phyloP scores from a whole-genome alignment of 2,888 invertebrate genomes.

The Crossocerus cetratus region DNA sequence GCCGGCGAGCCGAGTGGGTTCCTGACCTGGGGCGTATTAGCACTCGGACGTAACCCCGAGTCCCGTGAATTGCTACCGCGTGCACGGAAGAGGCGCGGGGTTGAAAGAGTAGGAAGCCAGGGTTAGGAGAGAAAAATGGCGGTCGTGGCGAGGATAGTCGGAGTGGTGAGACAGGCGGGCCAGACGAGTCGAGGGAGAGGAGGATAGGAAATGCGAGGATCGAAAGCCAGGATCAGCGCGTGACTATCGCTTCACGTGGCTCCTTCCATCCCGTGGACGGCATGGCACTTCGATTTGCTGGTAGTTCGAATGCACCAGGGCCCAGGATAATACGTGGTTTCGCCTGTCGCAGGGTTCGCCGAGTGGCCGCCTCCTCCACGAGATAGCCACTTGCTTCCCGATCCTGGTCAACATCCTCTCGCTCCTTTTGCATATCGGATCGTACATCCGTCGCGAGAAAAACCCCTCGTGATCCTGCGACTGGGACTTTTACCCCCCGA shows the following conservation, averaged over 20 bases:
- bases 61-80: conserved; percentile 23
- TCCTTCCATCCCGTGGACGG: conserved; percentile 8
- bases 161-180: conserved; percentile 21
- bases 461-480: too few relatives aligned
- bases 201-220: conserved; percentile 50
- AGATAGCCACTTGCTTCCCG: neutral
- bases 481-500: too few relatives aligned
- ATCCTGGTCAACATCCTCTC: neutral
- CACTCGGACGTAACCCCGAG: conserved; percentile 49
- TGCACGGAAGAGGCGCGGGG: conserved; percentile 43
- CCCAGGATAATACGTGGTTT: conserved; percentile 25
- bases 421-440: too few relatives aligned
- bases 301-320: neutral
- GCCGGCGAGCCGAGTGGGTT: conserved; percentile 12
- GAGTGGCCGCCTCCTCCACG: conserved; percentile 6
- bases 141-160: neutral
- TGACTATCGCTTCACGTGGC: conserved; percentile 25
- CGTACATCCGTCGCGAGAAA: too few relatives aligned
- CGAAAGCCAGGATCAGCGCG: conserved; percentile 31
- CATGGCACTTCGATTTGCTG: conserved; percentile 7
- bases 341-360: conserved; percentile 16
- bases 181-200: conserved; percentile 64
- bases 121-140: conserved; percentile 7
- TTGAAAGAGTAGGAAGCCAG: conserved; percentile 46
- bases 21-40: conserved; percentile 67